Conservation (phyloP, 2,797 vertebrate genomes). For the Cirrhinus mrigala region DNA sequence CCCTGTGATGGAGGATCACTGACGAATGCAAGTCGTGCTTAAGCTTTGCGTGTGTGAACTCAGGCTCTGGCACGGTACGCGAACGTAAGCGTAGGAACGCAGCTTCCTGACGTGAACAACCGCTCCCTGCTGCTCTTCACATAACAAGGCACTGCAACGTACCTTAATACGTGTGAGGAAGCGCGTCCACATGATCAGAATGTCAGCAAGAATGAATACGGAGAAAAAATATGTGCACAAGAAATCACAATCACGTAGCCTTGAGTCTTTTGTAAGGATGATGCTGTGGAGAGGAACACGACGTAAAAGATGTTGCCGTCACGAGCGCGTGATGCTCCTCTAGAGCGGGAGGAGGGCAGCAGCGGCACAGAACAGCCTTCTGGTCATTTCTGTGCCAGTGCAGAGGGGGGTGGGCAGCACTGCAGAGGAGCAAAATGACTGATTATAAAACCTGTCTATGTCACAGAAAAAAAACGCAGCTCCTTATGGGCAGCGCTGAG, state of each 20-base stretch:
- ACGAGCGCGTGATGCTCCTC: slow-evolving; percentile 63
- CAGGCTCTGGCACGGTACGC: slow-evolving; percentile 1
- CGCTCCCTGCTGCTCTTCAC: not conserved
- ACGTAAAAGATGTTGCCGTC: slow-evolving; percentile 57
- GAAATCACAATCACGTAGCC: slow-evolving; percentile 25
- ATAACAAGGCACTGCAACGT: not conserved
- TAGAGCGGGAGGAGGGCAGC: slow-evolving; percentile 33
- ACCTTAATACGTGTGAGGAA: slow-evolving; percentile 18
- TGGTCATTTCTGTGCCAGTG: slow-evolving; percentile 44
- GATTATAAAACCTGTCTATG: slow-evolving; percentile 61
- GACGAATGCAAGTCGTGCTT: not conserved
- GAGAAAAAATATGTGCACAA: not conserved
- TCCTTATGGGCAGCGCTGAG: slow-evolving; percentile 41
- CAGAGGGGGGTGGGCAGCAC: slow-evolving; percentile 34
- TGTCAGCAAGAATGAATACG: not conserved
- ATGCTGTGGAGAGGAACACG: slow-evolving; percentile 44
- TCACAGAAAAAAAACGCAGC: slow-evolving; percentile 47
- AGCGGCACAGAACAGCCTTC: slow-evolving; percentile 51
- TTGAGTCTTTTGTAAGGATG: slow-evolving; percentile 47
- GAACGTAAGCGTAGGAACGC: not conserved
- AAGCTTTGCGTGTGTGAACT: slow-evolving; percentile 2
- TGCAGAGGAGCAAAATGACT: slow-evolving; percentile 39
- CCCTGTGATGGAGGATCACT: not conserved
- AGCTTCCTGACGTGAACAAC: slow-evolving; percentile 4
- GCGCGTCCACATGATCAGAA: not conserved